Evolutionary conservation across 2,888 invertebrate genomes (phyloP), one percentile per base, ranked within the genome.

Genomic region (Sialis fuliginosa): DNA sequence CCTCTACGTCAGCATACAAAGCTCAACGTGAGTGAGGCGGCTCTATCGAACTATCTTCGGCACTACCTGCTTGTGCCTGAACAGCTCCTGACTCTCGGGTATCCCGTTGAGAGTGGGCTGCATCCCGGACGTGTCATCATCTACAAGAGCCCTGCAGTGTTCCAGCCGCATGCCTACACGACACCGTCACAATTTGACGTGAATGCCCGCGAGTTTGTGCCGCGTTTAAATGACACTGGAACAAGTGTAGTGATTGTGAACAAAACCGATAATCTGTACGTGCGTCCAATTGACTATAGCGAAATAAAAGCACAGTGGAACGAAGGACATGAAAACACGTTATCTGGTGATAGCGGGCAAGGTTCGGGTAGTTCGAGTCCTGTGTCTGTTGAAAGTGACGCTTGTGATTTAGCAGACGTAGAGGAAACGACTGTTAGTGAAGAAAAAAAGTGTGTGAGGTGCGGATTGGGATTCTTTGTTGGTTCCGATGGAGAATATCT

Each of bases 401-500:
- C 31, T 32, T 30, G 32, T 32, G 42, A 47, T 42, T 34, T 22
- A 10, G 34, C 42, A 5, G 39, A 32, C 34, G 31, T n/a, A 13
- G 47, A 33, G 44, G 35, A 37, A 8, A 47, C 33, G 34, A 41
- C 33, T 22, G 44, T 45, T 6, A 13, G 34, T 12, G 44, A 47
- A 60, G 72, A 75, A 62, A 72, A 76, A 57, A 70, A 70, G 49
- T 88, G 87, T 63, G 75, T 74, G 31, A 72, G 89, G 48, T 89
- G 89, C 66, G 74, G 74, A 50, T 75, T 74, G 55, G 69, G 69
- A 42, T 93, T 88, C 63, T 69, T 74, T 56, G 76, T 88, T 49
- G 74, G 77, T 52, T 69, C 74, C 32, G 72, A 76, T 50, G 84
- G 84, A 33, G 75, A 80, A 58, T 88, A 88, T 60, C 61, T 81